These are phyloP conservation scores for Micromys minutus DNA, from an alignment of 2,113 vertebrate species.

Conservation along the genomic window DNA sequence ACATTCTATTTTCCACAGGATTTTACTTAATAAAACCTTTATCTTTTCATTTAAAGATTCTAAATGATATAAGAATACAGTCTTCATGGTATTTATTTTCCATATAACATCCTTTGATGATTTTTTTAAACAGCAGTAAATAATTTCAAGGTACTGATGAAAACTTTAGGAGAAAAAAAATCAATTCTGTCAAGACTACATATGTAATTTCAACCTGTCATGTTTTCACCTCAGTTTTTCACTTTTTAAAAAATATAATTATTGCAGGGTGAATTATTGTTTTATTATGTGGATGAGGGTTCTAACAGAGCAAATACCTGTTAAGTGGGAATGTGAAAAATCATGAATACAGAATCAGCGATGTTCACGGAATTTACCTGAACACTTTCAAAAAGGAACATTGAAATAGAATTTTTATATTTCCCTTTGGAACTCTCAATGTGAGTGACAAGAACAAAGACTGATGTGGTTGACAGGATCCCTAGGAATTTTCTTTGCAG, in stretches of 20 bases:
- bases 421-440: slow-evolving; percentile 13
- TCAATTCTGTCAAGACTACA: not conserved
- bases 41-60: not conserved
- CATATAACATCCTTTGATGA: not conserved
- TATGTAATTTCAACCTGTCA: not conserved
- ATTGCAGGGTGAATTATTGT: not conserved
- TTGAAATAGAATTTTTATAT: not conserved
- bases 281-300: not conserved
- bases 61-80: not conserved
- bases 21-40: not conserved
- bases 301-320: not conserved
- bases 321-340: slow-evolving; percentile 15
- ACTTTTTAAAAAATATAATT: slow-evolving; percentile 7
- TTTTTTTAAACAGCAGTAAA: not conserved
- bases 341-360: slow-evolving; percentile 1
- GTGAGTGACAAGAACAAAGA: slow-evolving; percentile 37
- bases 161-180: slow-evolving; percentile 6
- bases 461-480: not conserved
- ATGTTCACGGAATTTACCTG: slow-evolving; percentile 37
- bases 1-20: not conserved
- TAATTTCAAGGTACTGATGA: not conserved
- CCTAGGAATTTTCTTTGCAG: not conserved
- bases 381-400: slow-evolving; percentile 29
- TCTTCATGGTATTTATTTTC: not conserved
- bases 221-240: slow-evolving; percentile 14